phyloP scores from a whole-genome alignment of 2,888 invertebrate genomes.

The Cosmia pyralina region DNA sequence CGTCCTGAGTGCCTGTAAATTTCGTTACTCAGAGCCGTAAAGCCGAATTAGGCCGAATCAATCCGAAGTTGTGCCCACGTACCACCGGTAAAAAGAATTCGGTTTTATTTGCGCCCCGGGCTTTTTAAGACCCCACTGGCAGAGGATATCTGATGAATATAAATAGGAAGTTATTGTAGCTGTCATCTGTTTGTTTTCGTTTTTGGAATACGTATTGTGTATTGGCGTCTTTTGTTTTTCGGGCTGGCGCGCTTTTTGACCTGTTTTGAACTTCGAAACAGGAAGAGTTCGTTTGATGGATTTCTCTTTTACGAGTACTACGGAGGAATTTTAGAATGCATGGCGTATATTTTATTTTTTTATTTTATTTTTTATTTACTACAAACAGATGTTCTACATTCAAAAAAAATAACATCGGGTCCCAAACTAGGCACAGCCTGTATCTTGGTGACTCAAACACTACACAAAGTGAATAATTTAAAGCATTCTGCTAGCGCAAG shows the following conservation, averaged over 20 bases:
- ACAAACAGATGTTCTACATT: no score
- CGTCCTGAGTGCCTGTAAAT: conserved; percentile 64
- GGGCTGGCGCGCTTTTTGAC: not conserved
- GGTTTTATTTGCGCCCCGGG: conserved; percentile 50
- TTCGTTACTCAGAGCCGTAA: conserved; percentile 54
- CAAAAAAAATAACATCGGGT: no score
- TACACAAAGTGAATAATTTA: no score
- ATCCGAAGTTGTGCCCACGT: conserved; percentile 58
- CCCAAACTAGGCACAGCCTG: no score
- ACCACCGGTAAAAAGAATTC: conserved; percentile 51
- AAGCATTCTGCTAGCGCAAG: no score
- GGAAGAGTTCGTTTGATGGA: not conserved
- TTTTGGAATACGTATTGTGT: conserved; percentile 28
- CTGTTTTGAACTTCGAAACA: not conserved
- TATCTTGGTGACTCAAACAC: no score
- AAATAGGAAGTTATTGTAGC: conserved; percentile 46
- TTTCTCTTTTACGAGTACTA: not conserved
- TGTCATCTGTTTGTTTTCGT: conserved; percentile 50
- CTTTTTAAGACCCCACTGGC: conserved; percentile 45
- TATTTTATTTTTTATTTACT: no score
- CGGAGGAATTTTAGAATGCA: not conserved
- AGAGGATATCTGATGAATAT: conserved; percentile 58
- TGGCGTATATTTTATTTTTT: not conserved
- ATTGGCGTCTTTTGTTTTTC: conserved; percentile 28
- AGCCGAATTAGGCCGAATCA: conserved; percentile 64